phyloP scores from a whole-genome alignment of 92 coral and sea anemone genomes.

The Pocillopora meandrina region DNA sequence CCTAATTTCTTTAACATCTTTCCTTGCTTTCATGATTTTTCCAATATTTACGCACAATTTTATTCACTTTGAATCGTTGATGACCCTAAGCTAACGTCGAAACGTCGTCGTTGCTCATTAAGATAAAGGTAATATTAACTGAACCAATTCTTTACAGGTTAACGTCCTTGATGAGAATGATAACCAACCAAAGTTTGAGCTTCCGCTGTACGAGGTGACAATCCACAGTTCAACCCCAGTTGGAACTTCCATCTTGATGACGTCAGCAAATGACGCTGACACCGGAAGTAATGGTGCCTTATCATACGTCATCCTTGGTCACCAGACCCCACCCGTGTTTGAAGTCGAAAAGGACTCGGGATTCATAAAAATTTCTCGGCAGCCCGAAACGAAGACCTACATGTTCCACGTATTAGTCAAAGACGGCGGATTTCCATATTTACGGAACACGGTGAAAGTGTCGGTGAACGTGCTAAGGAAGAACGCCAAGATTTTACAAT shows the following conservation, averaged over 20 bases:
- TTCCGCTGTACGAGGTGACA: conserved; percentile 81
- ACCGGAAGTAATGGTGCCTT: conserved; percentile 84
- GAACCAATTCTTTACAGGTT: conserved; percentile 55
- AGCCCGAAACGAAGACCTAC: conserved; percentile 82
- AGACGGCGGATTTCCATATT: conserved; percentile 81
- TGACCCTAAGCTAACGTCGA: not conserved
- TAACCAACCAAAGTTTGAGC: conserved; percentile 90
- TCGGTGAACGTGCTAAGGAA: conserved; percentile 64
- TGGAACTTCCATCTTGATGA: conserved; percentile 74
- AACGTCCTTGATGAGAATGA: conserved; percentile 87
- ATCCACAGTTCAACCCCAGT: conserved; percentile 68
- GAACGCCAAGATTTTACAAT: conserved; percentile 73
- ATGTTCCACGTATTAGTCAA: conserved; percentile 87
- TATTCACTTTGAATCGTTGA: too few relatives aligned
- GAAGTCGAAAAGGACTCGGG: conserved; percentile 74
- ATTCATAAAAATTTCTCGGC: conserved; percentile 63
- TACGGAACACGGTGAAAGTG: conserved; percentile 68
- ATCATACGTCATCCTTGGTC: conserved; percentile 88
- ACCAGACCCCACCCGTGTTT: conserved; percentile 95
- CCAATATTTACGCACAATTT: too few relatives aligned
- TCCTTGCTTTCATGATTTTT: too few relatives aligned
- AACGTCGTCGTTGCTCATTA: not conserved
- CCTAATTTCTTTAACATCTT: not conserved
- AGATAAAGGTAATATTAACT: not conserved
- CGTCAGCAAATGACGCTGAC: conserved; percentile 91